Evolutionary conservation across 1,140 invertebrate species (phyloP).

Genomic region (Pteromalus puparum): DNA sequence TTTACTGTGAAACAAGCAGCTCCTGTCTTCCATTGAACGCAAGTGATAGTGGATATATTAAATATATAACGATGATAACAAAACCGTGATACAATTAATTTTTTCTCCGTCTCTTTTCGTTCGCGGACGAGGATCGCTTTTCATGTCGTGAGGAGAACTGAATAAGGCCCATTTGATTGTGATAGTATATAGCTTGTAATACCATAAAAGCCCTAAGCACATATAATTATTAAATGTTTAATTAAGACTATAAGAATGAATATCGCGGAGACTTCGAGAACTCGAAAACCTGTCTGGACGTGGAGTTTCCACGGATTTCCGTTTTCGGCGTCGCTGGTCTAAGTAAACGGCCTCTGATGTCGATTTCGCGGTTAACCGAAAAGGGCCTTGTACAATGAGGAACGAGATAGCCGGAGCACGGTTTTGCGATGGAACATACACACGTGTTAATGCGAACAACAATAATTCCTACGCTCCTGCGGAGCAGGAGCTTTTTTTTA

Average conservation of each 20-base stretch:
- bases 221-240: conserved; percentile 56
- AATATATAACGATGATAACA: conserved; percentile 31
- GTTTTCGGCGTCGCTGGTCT: conserved; percentile 4
- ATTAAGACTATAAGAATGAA: conserved; percentile 26
- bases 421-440: conserved; percentile 43
- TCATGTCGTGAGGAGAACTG: conserved; percentile 59
- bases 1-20: conserved; percentile 44
- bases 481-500: conserved; percentile 45
- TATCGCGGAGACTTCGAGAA: conserved; percentile 11
- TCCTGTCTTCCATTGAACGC: conserved; percentile 62
- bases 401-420: conserved; percentile 17
- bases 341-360: conserved; percentile 37
- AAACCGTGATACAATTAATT: conserved; percentile 25
- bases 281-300: not conserved
- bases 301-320: not conserved
- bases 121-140: conserved; percentile 58
- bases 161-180: conserved; percentile 68
- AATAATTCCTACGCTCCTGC: conserved; percentile 50
- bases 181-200: conserved; percentile 71
- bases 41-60: conserved; percentile 41
- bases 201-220: conserved; percentile 64
- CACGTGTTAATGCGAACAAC: conserved; percentile 33
- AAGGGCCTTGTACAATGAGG: conserved; percentile 48
- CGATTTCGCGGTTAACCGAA: conserved; percentile 41
- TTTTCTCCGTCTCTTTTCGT: conserved; percentile 6